phyloP scores from a whole-genome alignment of 2,113 vertebrate genomes.

The Poecilia latipinna region DNA sequence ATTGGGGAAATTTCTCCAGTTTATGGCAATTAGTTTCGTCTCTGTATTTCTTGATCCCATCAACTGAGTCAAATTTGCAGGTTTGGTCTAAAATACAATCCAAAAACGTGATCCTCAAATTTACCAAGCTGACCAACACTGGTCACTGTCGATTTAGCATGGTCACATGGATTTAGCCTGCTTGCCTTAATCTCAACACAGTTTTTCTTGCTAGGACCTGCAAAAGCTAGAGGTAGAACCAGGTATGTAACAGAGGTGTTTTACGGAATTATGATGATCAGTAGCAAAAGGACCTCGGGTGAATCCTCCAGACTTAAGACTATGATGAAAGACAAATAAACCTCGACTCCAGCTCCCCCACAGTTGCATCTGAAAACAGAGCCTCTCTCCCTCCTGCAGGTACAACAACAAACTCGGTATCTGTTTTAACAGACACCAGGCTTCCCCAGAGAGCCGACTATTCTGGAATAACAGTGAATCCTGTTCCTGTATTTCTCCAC shows the following conservation, averaged over 20 bases:
- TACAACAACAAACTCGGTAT: conserved; percentile 71
- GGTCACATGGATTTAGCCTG: not conserved
- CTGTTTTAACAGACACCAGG: conserved; percentile 64
- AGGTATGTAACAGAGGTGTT: conserved; percentile 42
- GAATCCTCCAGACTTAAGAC: conserved; percentile 34
- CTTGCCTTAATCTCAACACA: conserved; percentile 19
- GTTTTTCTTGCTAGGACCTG: conserved; percentile 16
- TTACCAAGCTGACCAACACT: not conserved
- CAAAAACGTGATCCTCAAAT: not conserved
- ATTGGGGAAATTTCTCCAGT: not conserved
- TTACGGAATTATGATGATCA: conserved; percentile 59
- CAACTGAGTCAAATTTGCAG: not conserved
- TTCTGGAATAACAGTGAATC: conserved; percentile 7
- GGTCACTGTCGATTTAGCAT: conserved; percentile 5
- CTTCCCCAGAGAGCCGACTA: conserved; percentile 54
- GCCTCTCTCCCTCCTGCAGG: conserved; percentile 54
- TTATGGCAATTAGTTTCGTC: not conserved
- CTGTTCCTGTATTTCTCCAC: conserved; percentile 30
- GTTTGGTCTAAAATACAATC: not conserved
- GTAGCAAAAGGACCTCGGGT: conserved; percentile 23
- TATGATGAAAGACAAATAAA: conserved; percentile 71
- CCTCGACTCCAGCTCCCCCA: conserved; percentile 52
- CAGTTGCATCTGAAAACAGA: conserved; percentile 64
- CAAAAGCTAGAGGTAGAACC: conserved; percentile 12
- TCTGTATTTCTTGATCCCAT: not conserved